Evolutionary conservation across 2,888 invertebrate species (phyloP), one percentile per base, ranked within the genome.

Genomic region (Augiades crinisus): DNA sequence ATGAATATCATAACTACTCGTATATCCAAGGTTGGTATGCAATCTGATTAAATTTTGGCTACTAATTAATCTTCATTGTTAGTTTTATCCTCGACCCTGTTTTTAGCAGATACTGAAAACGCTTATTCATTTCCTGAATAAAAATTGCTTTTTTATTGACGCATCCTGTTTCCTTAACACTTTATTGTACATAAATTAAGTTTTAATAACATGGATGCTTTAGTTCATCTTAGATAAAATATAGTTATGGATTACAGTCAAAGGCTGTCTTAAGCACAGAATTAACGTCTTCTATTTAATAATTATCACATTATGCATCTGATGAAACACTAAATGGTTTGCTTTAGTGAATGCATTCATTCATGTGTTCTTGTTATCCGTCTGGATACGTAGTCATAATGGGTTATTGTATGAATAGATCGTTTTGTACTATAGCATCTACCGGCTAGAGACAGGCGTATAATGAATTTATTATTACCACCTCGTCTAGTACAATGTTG

Each of bases 381-480:
- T 41, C 40, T 49, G 41, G 7, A 34, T 10, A 34, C 41, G 19
- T 40, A 22, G 41, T 34, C 24, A 49, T 34, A 21, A 19, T 49
- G 8, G n/a, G 14, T n/a, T 41, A 31, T 31, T 12, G 17, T 50
- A 43, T 43, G 24, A 50, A 38, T 27, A 19, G 47, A 17, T 50
- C 19, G 21, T 17, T 49, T 24, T 2, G 14, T 43, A 50, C 19
- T 41, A 34, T 21, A 34, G 4, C 24, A 10, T 24, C 24, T 27
- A 27, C 27, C 36, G 41, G 34, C 27, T 41, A 36, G 41, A 36
- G 21, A 43, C 43, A 3, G 30, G 3, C 27, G 36, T 50, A 43
- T 36, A 36, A 50, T 50, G 41, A 43, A 36, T 50, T 50, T 50
- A 43, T 50, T 50, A 43, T 50, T 27, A 43, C 49, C 36, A 27